Conservation (phyloP, 2,888 invertebrate species). For the Agonopterix arenella region DNA sequence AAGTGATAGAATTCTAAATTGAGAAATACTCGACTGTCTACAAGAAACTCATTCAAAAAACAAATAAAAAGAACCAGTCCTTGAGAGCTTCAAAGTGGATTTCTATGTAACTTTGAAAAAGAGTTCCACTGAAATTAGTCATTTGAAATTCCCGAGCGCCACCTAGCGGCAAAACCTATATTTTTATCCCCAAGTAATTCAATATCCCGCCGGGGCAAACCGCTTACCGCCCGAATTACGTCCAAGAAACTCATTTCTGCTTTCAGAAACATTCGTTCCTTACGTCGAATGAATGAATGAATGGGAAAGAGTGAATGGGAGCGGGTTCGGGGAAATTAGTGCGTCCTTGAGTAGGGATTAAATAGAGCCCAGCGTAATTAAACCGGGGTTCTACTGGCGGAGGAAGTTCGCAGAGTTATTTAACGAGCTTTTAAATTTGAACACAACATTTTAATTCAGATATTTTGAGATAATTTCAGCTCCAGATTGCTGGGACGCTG, state of each 20-base stretch:
- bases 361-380: conserved; percentile 13
- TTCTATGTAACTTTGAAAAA: too few relatives aligned
- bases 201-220: not conserved
- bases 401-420: conserved; percentile 8
- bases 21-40: too few relatives aligned
- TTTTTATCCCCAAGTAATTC: not conserved
- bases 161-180: not conserved
- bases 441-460: conserved; percentile 5
- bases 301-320: conserved; percentile 7
- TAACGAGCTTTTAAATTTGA: conserved; percentile 8
- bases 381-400: conserved; percentile 4
- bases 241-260: conserved; percentile 5
- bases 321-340: conserved; percentile 14
- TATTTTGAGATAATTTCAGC: too few relatives aligned
- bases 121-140: too few relatives aligned
- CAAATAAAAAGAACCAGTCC: too few relatives aligned
- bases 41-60: too few relatives aligned
- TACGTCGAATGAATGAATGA: conserved; percentile 8
- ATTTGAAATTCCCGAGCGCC: not conserved
- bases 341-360: conserved; percentile 13
- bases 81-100: too few relatives aligned
- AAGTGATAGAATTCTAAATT: too few relatives aligned
- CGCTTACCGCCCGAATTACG: not conserved
- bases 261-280: not conserved
- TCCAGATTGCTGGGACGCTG: too few relatives aligned